Base-by-base conservation (phyloP, 92 coral and sea anemone genomes). In the Parazoanthus darwini region DNA sequence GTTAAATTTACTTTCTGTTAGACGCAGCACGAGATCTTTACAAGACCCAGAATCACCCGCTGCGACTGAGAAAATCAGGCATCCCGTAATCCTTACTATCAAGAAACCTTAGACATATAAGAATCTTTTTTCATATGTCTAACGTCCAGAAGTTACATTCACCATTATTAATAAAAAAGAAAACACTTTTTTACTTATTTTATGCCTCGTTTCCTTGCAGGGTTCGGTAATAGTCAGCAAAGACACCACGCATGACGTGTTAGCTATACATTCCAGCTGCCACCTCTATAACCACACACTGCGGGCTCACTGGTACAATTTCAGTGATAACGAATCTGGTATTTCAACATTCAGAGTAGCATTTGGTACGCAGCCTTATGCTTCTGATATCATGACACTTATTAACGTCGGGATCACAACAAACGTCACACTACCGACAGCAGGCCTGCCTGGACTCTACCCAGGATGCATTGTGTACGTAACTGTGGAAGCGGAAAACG, bases 221-320 rank as follows among this genome's bases (percentile, higher is more conserved):
- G 98, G 98, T 13, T 65, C 77, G 2, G 98, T 96, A n/a, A 93
- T 94, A 23, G 93, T 96, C 78, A 96, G 98, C 82, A 88, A 95
- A 13, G 98, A 93, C 91, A 89, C 88, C 37, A 96, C 97, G 86
- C 98, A 96, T 85, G 98, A 96, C 92, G 89, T 93, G 11, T 91
- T 86, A 74, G 92, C 92, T 9, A 80, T 93, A 63, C 98, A 96
- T 54, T 89, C 95, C 37, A 94, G 92, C 92, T 94, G 96, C 78
- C 98, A 96, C 77, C 90, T 93, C 43, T 88, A 88, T 79, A 96
- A 96, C 91, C 86, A 89, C 65, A 96, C 98, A 43, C 70, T 96
- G 76, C 98, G 98, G 66, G 90, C 89, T 86, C 96, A 93, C 78
- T 96, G 98, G 98, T 85, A 89, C 39, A 93, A 94, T 13, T 96